A percentile compares a stretch with the other conserved stretches of the same genome.
phyloP scores from a whole-genome alignment of 2,888 invertebrate genomes.

The Leptopilina myrica region DNA sequence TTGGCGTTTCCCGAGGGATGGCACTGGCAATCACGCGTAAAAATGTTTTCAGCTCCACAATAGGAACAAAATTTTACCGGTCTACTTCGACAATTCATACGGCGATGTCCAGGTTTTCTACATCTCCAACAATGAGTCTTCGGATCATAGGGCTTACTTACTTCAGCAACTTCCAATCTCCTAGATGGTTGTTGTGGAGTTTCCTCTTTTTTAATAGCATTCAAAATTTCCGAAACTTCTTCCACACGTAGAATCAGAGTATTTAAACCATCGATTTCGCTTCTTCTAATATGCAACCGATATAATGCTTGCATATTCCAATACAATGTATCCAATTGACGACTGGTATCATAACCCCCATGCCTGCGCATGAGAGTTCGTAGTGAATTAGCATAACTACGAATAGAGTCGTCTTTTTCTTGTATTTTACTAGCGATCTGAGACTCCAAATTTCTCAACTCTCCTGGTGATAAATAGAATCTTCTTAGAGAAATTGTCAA shows the following conservation, averaged over 20 bases:
- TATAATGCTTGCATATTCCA: background rate
- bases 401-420: background rate
- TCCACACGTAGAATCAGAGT: background rate
- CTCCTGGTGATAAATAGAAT: background rate
- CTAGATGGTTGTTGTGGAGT: background rate
- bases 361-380: background rate
- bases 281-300: background rate
- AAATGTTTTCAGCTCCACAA: background rate
- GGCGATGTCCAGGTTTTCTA: background rate
- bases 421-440: background rate
- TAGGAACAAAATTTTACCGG: conserved; percentile 24
- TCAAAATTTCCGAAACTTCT: background rate
- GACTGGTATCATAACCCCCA: background rate
- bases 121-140: background rate
- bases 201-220: background rate
- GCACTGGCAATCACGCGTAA: background rate
- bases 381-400: background rate
- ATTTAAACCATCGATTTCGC: background rate
- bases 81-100: background rate
- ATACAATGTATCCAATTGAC: background rate
- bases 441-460: background rate
- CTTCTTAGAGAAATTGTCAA: background rate
- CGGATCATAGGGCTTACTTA: background rate
- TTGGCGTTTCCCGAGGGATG: background rate
- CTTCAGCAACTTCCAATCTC: background rate